Conservation (phyloP, 2,113 vertebrate genomes). For the Melanerpes aurifrons region DNA sequence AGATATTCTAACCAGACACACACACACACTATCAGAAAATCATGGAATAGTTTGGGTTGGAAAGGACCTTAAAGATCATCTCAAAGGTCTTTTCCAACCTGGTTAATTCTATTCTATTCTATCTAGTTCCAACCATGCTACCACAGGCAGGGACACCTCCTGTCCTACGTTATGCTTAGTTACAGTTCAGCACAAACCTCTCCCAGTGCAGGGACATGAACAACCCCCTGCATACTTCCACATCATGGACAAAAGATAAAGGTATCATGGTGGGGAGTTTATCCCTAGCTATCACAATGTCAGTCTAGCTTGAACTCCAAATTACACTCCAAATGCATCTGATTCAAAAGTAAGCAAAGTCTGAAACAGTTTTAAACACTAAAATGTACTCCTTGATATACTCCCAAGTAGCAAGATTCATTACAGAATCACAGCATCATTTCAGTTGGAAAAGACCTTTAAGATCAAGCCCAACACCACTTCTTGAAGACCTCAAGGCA, state of each 20-base stretch:
- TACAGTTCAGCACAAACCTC: background rate
- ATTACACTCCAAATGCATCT: background rate
- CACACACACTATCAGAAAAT: no score
- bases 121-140: no score
- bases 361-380: background rate
- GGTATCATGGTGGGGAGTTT: background rate
- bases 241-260: background rate
- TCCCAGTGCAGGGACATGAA: background rate
- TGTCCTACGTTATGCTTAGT: background rate
- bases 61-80: no score
- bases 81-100: no score
- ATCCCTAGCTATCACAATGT: background rate
- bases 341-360: background rate
- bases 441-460: no score
- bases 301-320: background rate
- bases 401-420: background rate
- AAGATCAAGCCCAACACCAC: background rate
- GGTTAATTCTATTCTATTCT: no score
- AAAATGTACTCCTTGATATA: background rate
- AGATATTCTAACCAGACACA: accelerated
- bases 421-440: background rate
- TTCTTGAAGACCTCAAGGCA: background rate
- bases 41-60: no score
- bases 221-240: background rate
- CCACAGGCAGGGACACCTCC: no score